Percentiles rank a stretch among this genome's conserved stretches.
Conservation (phyloP, 2,113 vertebrate genomes). For the Psittacara wagleri region DNA sequence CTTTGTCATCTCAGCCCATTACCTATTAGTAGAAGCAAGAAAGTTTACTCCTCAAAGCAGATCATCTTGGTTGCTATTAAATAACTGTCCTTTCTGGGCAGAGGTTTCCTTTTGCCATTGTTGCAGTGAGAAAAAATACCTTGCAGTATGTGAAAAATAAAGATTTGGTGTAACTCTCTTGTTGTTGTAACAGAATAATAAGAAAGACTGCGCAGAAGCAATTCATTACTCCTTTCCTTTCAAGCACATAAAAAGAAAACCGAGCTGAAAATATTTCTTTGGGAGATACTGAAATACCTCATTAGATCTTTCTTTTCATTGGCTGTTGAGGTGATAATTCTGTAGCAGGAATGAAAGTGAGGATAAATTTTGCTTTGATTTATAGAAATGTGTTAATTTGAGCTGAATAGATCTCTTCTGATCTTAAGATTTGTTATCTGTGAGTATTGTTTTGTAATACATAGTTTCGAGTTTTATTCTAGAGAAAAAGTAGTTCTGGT, state of each 20-base stretch:
- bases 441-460: constrained; percentile 28
- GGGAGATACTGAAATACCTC: constrained; percentile 52
- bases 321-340: constrained; percentile 53
- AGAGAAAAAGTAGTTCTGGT: not conserved
- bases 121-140: not conserved
- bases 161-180: not conserved
- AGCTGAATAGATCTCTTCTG: constrained; percentile 14
- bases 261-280: constrained; percentile 53
- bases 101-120: constrained; percentile 21
- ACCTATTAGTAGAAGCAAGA: not conserved
- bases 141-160: not conserved
- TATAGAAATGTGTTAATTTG: constrained; percentile 59
- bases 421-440: constrained; percentile 8
- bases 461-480: constrained; percentile 40
- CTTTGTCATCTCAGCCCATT: not conserved
- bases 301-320: constrained; percentile 55
- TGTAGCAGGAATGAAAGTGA: constrained; percentile 28
- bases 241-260: constrained; percentile 39
- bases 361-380: constrained; percentile 58
- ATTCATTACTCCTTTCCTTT: constrained; percentile 48
- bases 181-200: not conserved
- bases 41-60: not conserved
- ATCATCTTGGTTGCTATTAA: not conserved
- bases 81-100: not conserved
- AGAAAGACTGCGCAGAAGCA: not conserved